These are phyloP conservation scores for Taurulus bubalis DNA, from an alignment of 2,113 vertebrate species.

Conservation along the genomic window DNA sequence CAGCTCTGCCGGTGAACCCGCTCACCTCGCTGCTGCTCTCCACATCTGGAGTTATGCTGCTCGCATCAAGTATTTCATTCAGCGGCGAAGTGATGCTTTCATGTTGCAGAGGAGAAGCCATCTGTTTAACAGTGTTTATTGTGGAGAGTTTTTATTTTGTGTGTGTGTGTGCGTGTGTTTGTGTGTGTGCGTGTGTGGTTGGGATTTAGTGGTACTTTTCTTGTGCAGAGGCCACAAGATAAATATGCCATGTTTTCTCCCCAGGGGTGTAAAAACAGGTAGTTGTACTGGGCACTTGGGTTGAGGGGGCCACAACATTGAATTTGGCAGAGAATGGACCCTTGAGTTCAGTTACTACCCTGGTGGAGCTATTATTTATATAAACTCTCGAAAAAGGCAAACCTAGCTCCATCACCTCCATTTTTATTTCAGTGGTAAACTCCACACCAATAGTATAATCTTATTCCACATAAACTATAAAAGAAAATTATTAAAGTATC, in stretches of 20 bases:
- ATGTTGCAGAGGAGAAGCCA: not conserved
- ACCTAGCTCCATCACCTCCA: not conserved
- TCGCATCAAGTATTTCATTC: not conserved
- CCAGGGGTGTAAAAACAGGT: not conserved
- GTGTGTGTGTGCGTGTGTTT: conserved; percentile 9
- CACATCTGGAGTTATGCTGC: conserved; percentile 57
- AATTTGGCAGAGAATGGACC: not conserved
- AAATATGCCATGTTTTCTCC: not conserved
- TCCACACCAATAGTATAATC: not conserved
- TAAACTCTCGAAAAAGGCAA: not conserved
- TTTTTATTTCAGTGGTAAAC: no score
- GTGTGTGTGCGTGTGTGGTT: conserved; percentile 5
- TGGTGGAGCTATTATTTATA: not conserved
- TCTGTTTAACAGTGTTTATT: conserved; percentile 10
- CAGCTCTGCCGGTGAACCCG: conserved; percentile 51
- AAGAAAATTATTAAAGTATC: not conserved
- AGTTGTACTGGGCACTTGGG: not conserved
- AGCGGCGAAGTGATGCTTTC: not conserved
- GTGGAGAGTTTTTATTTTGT: not conserved
- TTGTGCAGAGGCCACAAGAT: conserved; percentile 18
- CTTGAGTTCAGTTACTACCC: not conserved
- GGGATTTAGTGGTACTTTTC: not conserved
- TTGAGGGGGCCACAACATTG: not conserved
- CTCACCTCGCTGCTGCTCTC: conserved; percentile 30
- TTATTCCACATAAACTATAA: not conserved